Evolutionary conservation across 2,888 invertebrate species (phyloP), one percentile per base, ranked within the genome.

Genomic region (Agrotis segetum): DNA sequence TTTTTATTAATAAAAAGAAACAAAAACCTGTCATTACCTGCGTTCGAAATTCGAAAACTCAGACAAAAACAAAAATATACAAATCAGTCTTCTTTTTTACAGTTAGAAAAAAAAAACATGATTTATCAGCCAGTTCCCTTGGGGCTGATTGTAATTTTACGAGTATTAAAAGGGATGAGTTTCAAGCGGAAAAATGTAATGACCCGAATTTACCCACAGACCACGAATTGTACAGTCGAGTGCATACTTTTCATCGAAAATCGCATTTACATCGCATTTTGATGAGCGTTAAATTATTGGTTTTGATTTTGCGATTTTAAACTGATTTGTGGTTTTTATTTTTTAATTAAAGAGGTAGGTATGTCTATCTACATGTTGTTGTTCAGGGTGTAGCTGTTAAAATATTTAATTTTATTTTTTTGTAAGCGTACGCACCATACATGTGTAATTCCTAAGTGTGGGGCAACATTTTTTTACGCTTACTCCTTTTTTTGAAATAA

Each of bases 81-180:
- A 47, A 74, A 50, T 61, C 49, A 29, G 47, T 63, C 47, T 70
- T 49, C 58, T 61, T 53, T 79, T 59, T 66, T 62, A 63, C 24
- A 50, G 29, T 47, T 34, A 21, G 24, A 24, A 64, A 52, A 50
- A 50, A 70, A 50, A 46, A 71, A 72, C 66, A 81, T 70, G 71
- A 70, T 81, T 70, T 64, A 80, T 81, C 66, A 74, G 64, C 58
- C 46, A 50, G 50, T n/a, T 49, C 66, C 77, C 56, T 61, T 13
- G 55, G 77, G 71, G 77, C 62, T 62, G 61, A 44, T 70, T 80
- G 66, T 68, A 72, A 79, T 81, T 79, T 81, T 55, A 77, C 59
- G 72, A 68, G 66, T 66, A 68, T 77, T 56, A 81, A 79, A 81
- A 61, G 21, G 77, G 62, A 59, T 49, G 52, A 49, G 63, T 68